Evolutionary conservation across 2,113 vertebrate genomes (phyloP).

Genomic region (Saccopteryx bilineata): DNA sequence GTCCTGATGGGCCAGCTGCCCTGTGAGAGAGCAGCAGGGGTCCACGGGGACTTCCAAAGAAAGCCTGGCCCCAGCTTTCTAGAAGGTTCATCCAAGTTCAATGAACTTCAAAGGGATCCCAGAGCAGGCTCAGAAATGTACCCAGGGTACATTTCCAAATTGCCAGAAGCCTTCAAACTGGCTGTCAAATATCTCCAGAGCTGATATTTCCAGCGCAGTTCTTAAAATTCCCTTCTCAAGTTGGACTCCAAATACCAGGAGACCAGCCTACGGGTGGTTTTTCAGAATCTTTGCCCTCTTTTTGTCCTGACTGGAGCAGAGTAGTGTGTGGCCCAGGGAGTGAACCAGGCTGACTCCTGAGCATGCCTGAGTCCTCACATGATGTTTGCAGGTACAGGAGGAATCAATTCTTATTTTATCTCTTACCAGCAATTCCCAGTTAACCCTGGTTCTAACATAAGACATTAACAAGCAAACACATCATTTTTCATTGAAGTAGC

Average conservation of each 20-base stretch:
- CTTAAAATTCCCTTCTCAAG: constrained; percentile 51
- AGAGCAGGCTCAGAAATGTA: constrained; percentile 73
- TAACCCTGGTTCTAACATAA: constrained; percentile 58
- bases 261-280: constrained; percentile 14
- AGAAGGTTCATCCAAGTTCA: constrained; percentile 70
- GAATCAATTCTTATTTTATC: neutral
- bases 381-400: constrained; percentile 37
- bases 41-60: constrained; percentile 67
- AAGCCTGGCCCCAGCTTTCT: constrained; percentile 54
- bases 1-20: constrained; percentile 33
- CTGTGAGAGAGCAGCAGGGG: constrained; percentile 42
- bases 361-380: neutral
- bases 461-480: constrained; percentile 58
- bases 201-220: constrained; percentile 30
- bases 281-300: constrained; percentile 53
- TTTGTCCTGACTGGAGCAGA: constrained; percentile 40
- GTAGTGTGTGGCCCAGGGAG: neutral
- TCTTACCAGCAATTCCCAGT: constrained; percentile 50
- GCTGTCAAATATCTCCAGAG: constrained; percentile 61
- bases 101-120: constrained; percentile 79
- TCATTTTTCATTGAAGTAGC: constrained; percentile 49
- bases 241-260: neutral
- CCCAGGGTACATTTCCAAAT: constrained; percentile 69
- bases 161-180: constrained; percentile 65
- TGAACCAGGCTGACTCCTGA: neutral